phyloP scores from a whole-genome alignment of 2,888 invertebrate genomes.

The Pristionchus maxplancki region DNA sequence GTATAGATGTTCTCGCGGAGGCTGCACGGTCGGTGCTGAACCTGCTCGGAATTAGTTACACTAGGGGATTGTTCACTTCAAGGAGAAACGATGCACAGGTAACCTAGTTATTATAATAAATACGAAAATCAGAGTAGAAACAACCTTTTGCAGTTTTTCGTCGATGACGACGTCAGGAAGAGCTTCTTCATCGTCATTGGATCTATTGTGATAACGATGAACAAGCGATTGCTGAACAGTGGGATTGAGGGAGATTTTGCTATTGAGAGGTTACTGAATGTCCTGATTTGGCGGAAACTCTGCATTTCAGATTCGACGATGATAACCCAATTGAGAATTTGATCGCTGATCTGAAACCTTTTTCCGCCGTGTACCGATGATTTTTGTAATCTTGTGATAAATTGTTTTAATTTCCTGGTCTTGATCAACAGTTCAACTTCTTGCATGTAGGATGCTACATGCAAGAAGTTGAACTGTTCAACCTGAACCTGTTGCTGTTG shows the following conservation, averaged over 20 bases:
- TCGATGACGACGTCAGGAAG: not conserved
- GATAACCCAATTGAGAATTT: not conserved
- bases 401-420: no score
- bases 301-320: not conserved
- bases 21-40: not conserved
- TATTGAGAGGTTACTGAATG: not conserved
- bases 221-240: not conserved
- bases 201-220: not conserved
- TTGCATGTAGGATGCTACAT: no score
- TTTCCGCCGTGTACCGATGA: not conserved
- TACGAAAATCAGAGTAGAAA: no score
- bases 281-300: no score
- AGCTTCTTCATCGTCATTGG: not conserved
- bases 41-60: not conserved
- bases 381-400: no score
- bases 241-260: not conserved
- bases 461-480: no score
- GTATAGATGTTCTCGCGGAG: not conserved
- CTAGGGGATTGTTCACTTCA: not conserved
- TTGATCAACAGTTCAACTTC: no score
- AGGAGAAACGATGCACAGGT: conserved; percentile 5
- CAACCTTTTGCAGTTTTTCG: not conserved
- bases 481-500: no score
- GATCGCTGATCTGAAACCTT: not conserved
- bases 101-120: not conserved